A percentile compares a stretch with the other conserved stretches of the same genome.
Conservation (phyloP, 2,888 invertebrate species). For the Pelosia muscerda region DNA sequence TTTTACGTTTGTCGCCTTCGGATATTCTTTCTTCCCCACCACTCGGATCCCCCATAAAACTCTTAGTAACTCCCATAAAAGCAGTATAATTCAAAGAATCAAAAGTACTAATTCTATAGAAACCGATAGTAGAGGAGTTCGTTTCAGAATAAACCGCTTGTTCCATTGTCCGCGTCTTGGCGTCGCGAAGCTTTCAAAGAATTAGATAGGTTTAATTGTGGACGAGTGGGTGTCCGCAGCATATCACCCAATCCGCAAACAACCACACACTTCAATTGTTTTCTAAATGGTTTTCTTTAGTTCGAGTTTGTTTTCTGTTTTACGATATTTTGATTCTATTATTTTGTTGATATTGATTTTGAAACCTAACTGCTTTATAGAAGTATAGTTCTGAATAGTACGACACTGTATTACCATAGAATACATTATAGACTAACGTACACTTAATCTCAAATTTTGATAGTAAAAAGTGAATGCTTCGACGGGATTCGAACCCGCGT, state of each 20-base stretch:
- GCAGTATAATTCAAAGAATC: not conserved
- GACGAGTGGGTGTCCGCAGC: constrained; percentile 45
- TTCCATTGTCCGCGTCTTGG: constrained; percentile 45
- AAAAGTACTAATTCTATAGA: not conserved
- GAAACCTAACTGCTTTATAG: not conserved
- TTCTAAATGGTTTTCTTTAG: constrained; percentile 26
- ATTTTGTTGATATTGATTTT: not conserved
- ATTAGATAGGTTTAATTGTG: constrained; percentile 59
- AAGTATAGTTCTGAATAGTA: no score
- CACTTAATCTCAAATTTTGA: no score
- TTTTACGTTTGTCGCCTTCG: no score
- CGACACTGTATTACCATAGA: no score
- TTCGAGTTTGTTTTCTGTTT: constrained; percentile 12
- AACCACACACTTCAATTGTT: constrained; percentile 31
- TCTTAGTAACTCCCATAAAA: no score
- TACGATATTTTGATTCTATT: not conserved
- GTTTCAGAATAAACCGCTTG: constrained; percentile 43
- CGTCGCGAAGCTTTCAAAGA: constrained; percentile 55
- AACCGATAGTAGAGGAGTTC: constrained; percentile 32
- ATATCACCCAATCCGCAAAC: constrained; percentile 34
- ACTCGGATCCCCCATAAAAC: no score
- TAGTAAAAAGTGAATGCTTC: no score
- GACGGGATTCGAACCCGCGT: no score
- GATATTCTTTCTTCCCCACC: no score
- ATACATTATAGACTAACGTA: no score